Evolutionary conservation across 2,888 invertebrate species (phyloP), one percentile per base, ranked within the genome.

Genomic region (Drosophila vallismaia): DNA sequence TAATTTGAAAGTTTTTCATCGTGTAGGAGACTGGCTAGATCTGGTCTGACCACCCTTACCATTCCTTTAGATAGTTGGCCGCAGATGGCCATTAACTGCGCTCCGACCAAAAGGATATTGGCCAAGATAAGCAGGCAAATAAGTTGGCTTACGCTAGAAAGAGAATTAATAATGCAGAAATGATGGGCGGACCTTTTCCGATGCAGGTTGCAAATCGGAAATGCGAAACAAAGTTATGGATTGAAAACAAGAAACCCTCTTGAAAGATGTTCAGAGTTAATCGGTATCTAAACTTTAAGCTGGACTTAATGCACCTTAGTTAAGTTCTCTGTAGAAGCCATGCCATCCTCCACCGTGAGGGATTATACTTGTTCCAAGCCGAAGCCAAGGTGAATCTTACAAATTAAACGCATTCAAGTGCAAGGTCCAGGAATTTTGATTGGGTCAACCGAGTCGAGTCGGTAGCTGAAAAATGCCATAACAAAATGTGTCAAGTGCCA

Each of bases 401-500:
- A 88, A 84, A 88, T 84, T 84, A 84, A 84, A 86, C 84, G 84
- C 84, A 88, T 86, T 82, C 79, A 88, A 86, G 88, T 88, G 84
- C 84, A 88, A 86, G 83, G 75, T 71, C 67, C 74, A 75, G 80
- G 84, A 85, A 85, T 85, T 85, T 85, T 85, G 84, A 85, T 85
- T 85, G 84, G 84, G 81, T 85, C 88, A 83, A 83, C 68, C 77
- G 86, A 85, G 83, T 82, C 71, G 58, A 60, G 60, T 59, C 53
- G 79, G 84, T 80, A 85, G 88, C 84, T 70, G 50, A 74, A 77
- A 74, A 86, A 85, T 85, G 88, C 84, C 86, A 86, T 82, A 78
- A 86, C 88, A 86, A 85, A 88, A 88, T 88, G 88, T 85, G 84
- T 86, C 88, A 85, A 88, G 88, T 85, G 86, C 84, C 84, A 85